phyloP scores from a whole-genome alignment of 2,113 vertebrate species.

The Chascanopsetta lugubris region DNA sequence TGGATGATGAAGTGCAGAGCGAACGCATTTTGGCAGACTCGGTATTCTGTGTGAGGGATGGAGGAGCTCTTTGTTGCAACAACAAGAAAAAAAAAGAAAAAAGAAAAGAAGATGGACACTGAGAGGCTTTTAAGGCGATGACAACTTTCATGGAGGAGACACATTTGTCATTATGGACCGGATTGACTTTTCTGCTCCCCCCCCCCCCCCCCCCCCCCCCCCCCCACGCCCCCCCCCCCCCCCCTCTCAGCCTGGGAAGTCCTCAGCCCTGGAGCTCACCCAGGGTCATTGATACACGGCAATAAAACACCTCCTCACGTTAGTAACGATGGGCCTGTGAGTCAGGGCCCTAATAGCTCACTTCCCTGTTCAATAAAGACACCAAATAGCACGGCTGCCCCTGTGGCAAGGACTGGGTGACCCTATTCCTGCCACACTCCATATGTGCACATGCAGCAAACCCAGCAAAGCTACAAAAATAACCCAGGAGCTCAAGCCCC shows the following conservation, averaged over 20 bases:
- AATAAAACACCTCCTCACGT: slow-evolving; percentile 52
- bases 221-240: slow-evolving; percentile 19
- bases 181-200: slow-evolving; percentile 2
- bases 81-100: no score
- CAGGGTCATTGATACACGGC: slow-evolving; percentile 47
- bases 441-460: slow-evolving; percentile 51
- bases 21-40: slow-evolving; percentile 20
- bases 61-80: neutral
- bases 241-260: slow-evolving; percentile 31
- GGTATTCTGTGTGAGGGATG: neutral
- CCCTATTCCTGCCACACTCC: slow-evolving; percentile 38
- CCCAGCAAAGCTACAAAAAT: slow-evolving; percentile 55
- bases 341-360: slow-evolving; percentile 34
- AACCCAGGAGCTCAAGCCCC: slow-evolving; percentile 35
- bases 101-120: no score
- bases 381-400: slow-evolving; percentile 42
- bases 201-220: slow-evolving; percentile 28
- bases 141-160: neutral
- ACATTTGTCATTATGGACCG: slow-evolving; percentile 13
- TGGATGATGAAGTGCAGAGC: neutral
- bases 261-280: slow-evolving; percentile 31
- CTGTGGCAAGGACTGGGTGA: slow-evolving; percentile 52
- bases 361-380: slow-evolving; percentile 37
- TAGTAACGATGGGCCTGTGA: slow-evolving; percentile 34
- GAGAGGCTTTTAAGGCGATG: no score